Percentiles rank a stretch among this genome's conserved stretches.
Conservation (phyloP, 2,888 invertebrate genomes). For the Uloborus plumipes region DNA sequence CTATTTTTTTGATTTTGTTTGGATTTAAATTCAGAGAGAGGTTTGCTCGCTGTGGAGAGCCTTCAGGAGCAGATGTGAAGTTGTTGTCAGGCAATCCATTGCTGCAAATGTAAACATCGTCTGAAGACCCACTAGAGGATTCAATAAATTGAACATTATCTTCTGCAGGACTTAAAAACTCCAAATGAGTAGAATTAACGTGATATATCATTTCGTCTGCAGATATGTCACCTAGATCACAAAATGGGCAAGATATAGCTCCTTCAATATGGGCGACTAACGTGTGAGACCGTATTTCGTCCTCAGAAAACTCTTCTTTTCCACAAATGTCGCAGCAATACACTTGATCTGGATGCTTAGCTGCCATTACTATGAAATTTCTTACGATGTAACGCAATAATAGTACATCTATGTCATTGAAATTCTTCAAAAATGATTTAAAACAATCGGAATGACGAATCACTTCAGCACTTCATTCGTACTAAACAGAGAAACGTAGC, state of each 20-base stretch:
- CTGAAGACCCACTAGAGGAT: conserved; percentile 79
- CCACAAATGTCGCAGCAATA: conserved; percentile 88
- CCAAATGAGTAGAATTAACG: conserved; percentile 87
- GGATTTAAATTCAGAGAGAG: conserved; percentile 76
- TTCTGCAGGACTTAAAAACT: conserved; percentile 70
- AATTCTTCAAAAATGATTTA: too few species aligned
- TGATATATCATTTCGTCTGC: conserved; percentile 83
- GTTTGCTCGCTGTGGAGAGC: conserved; percentile 74
- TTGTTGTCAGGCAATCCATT: conserved; percentile 55
- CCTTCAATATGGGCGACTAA: conserved; percentile 84
- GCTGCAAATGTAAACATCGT: conserved; percentile 52
- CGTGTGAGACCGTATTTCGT: conserved; percentile 82
- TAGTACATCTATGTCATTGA: too few species aligned
- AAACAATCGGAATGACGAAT: too few species aligned
- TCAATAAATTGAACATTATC: conserved; percentile 74
- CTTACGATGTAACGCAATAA: too few species aligned
- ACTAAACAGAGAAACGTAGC: too few species aligned
- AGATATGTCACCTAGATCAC: conserved; percentile 81
- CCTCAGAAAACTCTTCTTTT: conserved; percentile 78
- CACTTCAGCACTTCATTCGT: too few species aligned
- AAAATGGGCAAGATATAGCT: conserved; percentile 85
- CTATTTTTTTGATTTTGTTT: conserved; percentile 42
- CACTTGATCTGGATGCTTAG: conserved; percentile 76
- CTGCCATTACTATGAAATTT: conserved; percentile 69
- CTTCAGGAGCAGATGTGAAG: conserved; percentile 70